Evolutionary conservation across 2,797 vertebrate species (phyloP).

Genomic region (Lepilemur ruficaudatus): DNA sequence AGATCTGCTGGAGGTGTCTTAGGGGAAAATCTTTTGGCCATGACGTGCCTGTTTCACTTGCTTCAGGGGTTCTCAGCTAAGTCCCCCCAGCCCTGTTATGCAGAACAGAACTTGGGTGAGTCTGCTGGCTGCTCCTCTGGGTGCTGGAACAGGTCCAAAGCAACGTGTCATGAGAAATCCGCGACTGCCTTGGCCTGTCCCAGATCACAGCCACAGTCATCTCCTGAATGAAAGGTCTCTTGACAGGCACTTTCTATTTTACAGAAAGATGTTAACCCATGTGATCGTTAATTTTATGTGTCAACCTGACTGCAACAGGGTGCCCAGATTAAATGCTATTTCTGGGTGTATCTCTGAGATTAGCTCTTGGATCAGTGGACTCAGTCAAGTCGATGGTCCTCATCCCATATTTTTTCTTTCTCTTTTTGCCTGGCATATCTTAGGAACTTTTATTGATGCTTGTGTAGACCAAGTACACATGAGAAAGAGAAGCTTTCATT

Average conservation of each 20-base stretch:
- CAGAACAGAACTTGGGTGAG: background rate
- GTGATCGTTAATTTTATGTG: background rate
- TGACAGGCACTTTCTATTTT: background rate
- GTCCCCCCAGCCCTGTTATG: background rate
- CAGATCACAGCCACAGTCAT: rapidly evolving
- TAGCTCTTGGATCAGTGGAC: background rate
- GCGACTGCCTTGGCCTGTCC: background rate
- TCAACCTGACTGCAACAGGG: background rate
- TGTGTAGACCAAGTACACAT: background rate
- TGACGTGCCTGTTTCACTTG: background rate
- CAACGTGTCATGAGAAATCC: background rate
- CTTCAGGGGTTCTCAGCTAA: background rate
- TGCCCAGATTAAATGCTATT: background rate
- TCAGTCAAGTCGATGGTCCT: background rate
- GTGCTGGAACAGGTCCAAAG: background rate
- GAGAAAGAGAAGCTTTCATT: background rate
- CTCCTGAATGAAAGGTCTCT: background rate
- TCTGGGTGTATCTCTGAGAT: background rate
- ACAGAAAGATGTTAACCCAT: background rate
- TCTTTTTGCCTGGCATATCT: background rate
- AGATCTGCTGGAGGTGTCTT: background rate
- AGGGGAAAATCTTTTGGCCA: background rate
- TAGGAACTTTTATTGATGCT: background rate
- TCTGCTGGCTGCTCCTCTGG: background rate
- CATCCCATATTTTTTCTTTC: background rate